Percentiles rank a stretch among this genome's conserved stretches.
phyloP scores from a whole-genome alignment of 2,888 invertebrate genomes.

The Eremobia ochroleuca region DNA sequence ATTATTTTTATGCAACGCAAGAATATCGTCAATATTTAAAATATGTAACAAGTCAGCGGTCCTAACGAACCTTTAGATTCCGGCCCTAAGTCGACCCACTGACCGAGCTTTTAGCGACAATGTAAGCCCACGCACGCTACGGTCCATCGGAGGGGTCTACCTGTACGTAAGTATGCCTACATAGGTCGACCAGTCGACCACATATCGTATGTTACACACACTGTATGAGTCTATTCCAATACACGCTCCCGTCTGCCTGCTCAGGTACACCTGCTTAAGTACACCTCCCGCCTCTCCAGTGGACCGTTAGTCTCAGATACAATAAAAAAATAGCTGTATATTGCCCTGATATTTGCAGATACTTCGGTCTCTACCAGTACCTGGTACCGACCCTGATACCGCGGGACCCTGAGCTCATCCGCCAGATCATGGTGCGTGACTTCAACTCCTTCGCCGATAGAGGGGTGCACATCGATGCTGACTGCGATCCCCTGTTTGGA shows the following conservation, averaged over 20 bases:
- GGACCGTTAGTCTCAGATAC: neutral
- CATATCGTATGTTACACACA: neutral
- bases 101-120: neutral
- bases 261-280: neutral
- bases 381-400: constrained; percentile 80
- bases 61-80: neutral
- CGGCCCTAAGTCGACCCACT: too few relatives aligned
- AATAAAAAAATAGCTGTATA: neutral
- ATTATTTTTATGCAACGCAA: neutral
- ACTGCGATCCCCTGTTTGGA: constrained; percentile 80
- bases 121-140: neutral
- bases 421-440: constrained; percentile 80
- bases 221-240: neutral
- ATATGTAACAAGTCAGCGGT: too few relatives aligned
- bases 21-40: neutral
- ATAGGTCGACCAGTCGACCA: neutral
- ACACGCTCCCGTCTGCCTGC: neutral
- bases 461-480: constrained; percentile 77
- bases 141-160: neutral
- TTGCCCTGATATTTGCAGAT: constrained; percentile 65
- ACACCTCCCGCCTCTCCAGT: neutral
- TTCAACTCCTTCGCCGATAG: constrained; percentile 78
- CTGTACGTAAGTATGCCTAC: neutral
- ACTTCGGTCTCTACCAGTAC: constrained; percentile 81
- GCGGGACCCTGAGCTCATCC: constrained; percentile 78